Percentiles rank a stretch among this genome's conserved stretches.
phyloP scores from a whole-genome alignment of 2,888 invertebrate genomes.

The Cecidostiba fungosa region DNA sequence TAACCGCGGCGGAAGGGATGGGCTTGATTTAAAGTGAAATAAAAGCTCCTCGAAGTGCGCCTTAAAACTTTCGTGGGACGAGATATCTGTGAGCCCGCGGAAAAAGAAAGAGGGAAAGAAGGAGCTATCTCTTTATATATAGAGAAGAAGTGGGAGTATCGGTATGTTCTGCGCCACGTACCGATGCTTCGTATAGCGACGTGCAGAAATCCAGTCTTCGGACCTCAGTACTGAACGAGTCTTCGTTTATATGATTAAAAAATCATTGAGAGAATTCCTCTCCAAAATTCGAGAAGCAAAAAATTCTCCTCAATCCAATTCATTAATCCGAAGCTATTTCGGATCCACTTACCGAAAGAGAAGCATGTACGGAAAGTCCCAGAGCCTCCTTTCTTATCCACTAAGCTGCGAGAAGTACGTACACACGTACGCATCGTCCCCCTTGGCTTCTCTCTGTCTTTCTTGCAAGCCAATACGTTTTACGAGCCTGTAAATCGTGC shows the following conservation, averaged over 20 bases:
- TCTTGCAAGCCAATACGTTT: slow-evolving; percentile 44
- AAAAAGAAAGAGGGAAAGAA: not conserved
- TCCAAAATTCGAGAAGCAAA: not conserved
- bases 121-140: not conserved
- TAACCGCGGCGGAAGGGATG: not conserved
- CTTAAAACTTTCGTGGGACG: slow-evolving; percentile 46
- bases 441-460: slow-evolving; percentile 19
- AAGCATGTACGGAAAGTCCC: not conserved
- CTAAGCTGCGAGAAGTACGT: slow-evolving; percentile 2
- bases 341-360: not conserved
- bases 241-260: too few species aligned
- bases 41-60: slow-evolving; percentile 52
- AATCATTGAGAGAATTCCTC: too few species aligned
- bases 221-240: not conserved
- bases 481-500: slow-evolving; percentile 59
- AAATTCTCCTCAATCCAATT: not conserved
- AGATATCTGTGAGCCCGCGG: not conserved
- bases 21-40: slow-evolving; percentile 61
- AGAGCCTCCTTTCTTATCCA: not conserved
- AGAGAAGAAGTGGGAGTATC: slow-evolving; percentile 35
- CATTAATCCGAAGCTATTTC: not conserved
- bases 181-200: not conserved
- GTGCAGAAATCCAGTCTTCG: slow-evolving; percentile 20
- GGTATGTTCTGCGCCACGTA: slow-evolving; percentile 22
- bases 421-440: slow-evolving; percentile 1